Evolutionary conservation across 2,797 vertebrate genomes (phyloP).

Genomic region (Anguilla obscura): DNA sequence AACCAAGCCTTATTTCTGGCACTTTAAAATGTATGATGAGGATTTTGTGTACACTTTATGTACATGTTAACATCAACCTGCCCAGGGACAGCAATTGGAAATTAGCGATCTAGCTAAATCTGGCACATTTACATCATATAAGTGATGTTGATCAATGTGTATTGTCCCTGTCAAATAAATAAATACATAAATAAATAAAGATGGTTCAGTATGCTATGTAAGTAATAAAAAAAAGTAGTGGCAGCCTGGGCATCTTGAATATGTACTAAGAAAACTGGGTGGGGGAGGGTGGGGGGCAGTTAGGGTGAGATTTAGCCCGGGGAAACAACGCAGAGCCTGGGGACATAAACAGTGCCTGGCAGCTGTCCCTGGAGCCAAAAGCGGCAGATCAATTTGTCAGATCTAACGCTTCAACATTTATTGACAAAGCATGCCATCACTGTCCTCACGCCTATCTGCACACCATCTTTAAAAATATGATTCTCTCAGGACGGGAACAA

Average conservation of each 20-base stretch:
- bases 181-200: neutral
- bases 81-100: too few species aligned
- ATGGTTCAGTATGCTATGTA: neutral
- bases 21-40: neutral
- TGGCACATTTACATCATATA: too few species aligned
- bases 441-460: neutral
- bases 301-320: slow-evolving; percentile 3
- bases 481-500: slow-evolving; percentile 19
- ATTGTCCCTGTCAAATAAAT: too few species aligned
- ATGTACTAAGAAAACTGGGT: slow-evolving; percentile 22
- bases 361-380: neutral
- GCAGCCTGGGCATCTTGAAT: neutral
- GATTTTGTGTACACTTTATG: too few species aligned
- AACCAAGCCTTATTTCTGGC: neutral
- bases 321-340: neutral
- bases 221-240: slow-evolving; percentile 2
- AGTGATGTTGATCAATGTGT: too few species aligned
- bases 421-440: slow-evolving; percentile 5
- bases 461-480: neutral
- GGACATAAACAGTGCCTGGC: slow-evolving; percentile 22
- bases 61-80: too few species aligned
- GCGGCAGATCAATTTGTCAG: slow-evolving; percentile 12
- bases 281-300: neutral
- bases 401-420: slow-evolving; percentile 25
- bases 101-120: too few species aligned